These are phyloP conservation scores for Euphydryas editha DNA, from an alignment of 2,888 invertebrate species.

Conservation along the genomic window DNA sequence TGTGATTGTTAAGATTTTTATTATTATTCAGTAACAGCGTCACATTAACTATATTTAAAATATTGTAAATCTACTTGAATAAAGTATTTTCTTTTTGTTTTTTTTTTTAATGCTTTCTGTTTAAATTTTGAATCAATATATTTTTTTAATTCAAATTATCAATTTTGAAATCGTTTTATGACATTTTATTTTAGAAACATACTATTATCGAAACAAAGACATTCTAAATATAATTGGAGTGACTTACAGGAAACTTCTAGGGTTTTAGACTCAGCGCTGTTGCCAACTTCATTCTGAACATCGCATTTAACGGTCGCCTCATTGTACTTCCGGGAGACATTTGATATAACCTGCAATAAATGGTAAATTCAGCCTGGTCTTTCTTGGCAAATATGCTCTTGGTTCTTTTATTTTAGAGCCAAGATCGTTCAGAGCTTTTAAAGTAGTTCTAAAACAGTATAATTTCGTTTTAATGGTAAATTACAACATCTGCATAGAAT, in stretches of 20 bases:
- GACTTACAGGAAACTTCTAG: constrained; percentile 96
- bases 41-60: too few species aligned
- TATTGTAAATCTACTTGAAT: too few species aligned
- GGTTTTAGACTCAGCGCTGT: constrained; percentile 93
- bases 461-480: too few species aligned
- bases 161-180: too few species aligned
- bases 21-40: too few species aligned
- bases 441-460: not conserved
- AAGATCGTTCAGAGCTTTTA: not conserved
- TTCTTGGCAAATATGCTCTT: constrained; percentile 7
- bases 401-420: not conserved
- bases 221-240: constrained; percentile 20
- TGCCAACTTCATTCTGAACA: constrained; percentile 95
- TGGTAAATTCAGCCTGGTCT: constrained; percentile 9
- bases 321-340: constrained; percentile 92
- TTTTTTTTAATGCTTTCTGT: too few species aligned
- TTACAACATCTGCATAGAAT: too few species aligned
- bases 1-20: too few species aligned
- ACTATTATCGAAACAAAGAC: not conserved
- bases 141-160: too few species aligned
- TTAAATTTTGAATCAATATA: too few species aligned
- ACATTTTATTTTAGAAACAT: too few species aligned
- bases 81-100: too few species aligned
- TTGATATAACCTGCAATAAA: constrained; percentile 85
- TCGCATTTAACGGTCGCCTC: constrained; percentile 96